Evolutionary conservation across 2,113 vertebrate species (phyloP).

Genomic region (Trachemys scripta): DNA sequence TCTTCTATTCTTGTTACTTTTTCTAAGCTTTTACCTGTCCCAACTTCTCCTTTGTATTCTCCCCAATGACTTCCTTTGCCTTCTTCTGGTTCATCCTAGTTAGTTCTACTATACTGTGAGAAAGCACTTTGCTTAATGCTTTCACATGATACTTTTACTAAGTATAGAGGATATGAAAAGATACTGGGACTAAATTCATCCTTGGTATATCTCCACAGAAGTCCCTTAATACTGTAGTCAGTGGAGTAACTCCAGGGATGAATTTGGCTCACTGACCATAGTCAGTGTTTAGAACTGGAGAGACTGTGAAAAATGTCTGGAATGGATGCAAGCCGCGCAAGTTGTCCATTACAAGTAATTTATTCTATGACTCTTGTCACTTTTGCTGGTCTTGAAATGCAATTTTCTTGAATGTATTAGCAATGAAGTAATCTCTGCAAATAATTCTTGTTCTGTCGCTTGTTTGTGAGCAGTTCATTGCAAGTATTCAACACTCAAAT

Average conservation of each 20-base stretch:
- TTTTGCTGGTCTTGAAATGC: background rate
- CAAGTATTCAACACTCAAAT: background rate
- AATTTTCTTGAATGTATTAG: background rate
- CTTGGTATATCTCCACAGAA: background rate
- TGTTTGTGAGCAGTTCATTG: background rate
- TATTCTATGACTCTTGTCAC: background rate
- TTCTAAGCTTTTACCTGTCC: slow-evolving; percentile 62
- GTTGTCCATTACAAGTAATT: background rate
- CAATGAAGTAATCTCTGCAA: background rate
- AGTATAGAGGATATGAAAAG: slow-evolving; percentile 13
- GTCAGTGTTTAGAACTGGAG: background rate
- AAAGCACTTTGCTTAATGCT: slow-evolving; percentile 41
- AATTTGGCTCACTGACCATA: background rate
- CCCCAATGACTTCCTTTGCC: slow-evolving; percentile 4
- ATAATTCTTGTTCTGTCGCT: background rate
- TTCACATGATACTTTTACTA: slow-evolving; percentile 8
- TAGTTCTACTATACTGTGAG: background rate
- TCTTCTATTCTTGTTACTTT: slow-evolving; percentile 32
- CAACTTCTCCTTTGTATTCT: slow-evolving; percentile 23
- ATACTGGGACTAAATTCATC: background rate
- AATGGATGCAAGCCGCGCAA: background rate
- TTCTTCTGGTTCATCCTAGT: slow-evolving; percentile 1
- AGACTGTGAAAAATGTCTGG: background rate
- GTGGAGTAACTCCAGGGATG: background rate
- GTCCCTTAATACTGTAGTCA: slow-evolving; percentile 23